Evolutionary conservation across 2,113 vertebrate genomes (phyloP), one percentile per base, ranked within the genome.

Genomic region (Cacatua alba): DNA sequence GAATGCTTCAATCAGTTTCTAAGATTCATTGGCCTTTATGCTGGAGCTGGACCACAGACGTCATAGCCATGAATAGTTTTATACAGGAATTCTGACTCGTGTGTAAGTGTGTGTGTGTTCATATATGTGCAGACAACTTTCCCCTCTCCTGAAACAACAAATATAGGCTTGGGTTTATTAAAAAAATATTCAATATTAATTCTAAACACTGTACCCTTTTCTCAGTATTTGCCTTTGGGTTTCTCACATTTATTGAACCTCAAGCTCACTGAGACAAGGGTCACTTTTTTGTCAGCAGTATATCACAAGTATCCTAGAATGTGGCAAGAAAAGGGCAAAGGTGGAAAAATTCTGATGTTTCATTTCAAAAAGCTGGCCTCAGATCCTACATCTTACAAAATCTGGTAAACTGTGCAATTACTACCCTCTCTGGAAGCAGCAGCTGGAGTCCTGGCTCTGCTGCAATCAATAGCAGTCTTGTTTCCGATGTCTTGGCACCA

Each of bases 401-500:
- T 33, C 25, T 57, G 7, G 21, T 82, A 33, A 90, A 72, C 14
- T 17, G 37, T 65, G 59, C 25, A 53, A 11, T 69, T 72, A 53
- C 26, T 82, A 43, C 12, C 21, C 31, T 69, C 57, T 70, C n/a
- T 79, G 41, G 44, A 90, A 90, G 28, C 37, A 88, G 78, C 88
- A 93, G 68, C 59, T 92, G 70, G 35, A 93, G 24, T 80, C 49
- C 71, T 49, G 28, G 11, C 44, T 88, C 44, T 37, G 48, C 29
- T 65, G 78, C 63, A 92, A 15, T 94, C 57, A 91, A 92, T 89
- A 14, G 15, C 6, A 69, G 26, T 65, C 65, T 82, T 96, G 74
- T 91, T 95, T 80, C 82, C 91, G 49, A 69, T 85, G 94, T 77
- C 75, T 80, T 90, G 59, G 49, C 72, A 65, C 37, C 17, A 49